Conservation (phyloP, 1,140 invertebrate genomes). For the Cydia strobilella region DNA sequence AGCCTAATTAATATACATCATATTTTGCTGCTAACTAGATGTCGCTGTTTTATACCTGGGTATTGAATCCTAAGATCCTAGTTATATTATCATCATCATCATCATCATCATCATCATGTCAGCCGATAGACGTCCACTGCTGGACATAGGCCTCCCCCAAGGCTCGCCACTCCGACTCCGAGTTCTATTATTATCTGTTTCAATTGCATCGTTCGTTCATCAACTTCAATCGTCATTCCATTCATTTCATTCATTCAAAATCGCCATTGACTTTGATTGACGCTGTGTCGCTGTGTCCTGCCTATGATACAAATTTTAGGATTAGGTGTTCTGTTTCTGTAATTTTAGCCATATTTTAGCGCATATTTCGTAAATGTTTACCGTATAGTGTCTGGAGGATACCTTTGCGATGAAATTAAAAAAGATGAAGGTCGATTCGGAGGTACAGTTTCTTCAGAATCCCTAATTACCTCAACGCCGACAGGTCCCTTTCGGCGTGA, state of each 20-base stretch:
- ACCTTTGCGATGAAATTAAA: slow-evolving; percentile 59
- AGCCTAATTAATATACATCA: too few species aligned
- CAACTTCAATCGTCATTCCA: background rate
- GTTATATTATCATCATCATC: too few species aligned
- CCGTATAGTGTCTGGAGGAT: background rate
- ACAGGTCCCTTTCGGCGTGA: background rate
- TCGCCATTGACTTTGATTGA: slow-evolving; percentile 11
- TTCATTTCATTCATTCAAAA: slow-evolving; percentile 14
- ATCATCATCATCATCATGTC: too few species aligned
- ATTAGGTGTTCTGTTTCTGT: background rate
- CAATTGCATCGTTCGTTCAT: background rate
- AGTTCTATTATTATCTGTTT: too few species aligned
- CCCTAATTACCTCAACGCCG: background rate
- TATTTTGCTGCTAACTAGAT: too few species aligned
- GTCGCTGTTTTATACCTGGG: too few species aligned
- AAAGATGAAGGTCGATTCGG: slow-evolving; percentile 59
- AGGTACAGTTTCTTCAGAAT: slow-evolving; percentile 45
- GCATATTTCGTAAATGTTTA: background rate
- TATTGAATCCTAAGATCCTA: too few species aligned
- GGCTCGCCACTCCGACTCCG: too few species aligned
- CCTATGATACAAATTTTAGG: background rate
- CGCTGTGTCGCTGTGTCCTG: background rate
- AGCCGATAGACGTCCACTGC: too few species aligned
- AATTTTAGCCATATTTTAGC: background rate
- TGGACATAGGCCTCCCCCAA: too few species aligned